Evolutionary conservation across 2,888 invertebrate species (phyloP), one percentile per base, ranked within the genome.

Genomic region (Ennomos quercinarius): DNA sequence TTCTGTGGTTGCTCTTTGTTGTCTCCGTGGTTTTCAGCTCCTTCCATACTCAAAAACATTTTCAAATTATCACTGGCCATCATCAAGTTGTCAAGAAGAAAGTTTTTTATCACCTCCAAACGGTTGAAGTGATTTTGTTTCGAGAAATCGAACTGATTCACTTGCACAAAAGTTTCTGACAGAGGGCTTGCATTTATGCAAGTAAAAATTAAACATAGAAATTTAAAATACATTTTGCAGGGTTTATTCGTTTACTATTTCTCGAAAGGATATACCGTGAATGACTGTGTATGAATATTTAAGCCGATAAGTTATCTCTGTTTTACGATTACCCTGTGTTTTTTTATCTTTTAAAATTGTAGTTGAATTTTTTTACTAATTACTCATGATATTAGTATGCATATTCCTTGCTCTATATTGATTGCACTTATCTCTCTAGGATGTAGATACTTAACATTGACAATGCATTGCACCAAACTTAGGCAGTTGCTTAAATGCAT

Each of bases 21-120:
- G 56, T 55, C 48, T 47, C 56, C 35, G 10, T 27, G 27, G 27
- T 27, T 57, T 13, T 57, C 43, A 10, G 62, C 51, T 1, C 39
- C 66, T 68, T 74, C 76, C 63, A 67, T 63, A 57, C 73, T 72
- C 11, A 74, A 53, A 50, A 77, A 60, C 0, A 70, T 37, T 63
- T 73, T 74, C 1, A 80, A 66, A 66, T 70, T 73, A n/a, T 77
- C 72, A 57, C 74, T 76, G 34, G 80, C 68, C 11, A 67, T 43
- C 46, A 78, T 66, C 1, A 79, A 58, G 53, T 77, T 71, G 53
- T 77, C 61, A 11, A 77, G 70, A 4, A 78, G 50, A 55, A 72
- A 57, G 9, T 71, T 66, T 62, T 77, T 78, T 10, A 68, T 65
- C 8, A 63, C 54, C 35, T 75, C 63, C 5, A 71, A 62, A 9